Base-by-base conservation (phyloP, 2,888 invertebrate genomes). In the Ypsolopha sequella region DNA sequence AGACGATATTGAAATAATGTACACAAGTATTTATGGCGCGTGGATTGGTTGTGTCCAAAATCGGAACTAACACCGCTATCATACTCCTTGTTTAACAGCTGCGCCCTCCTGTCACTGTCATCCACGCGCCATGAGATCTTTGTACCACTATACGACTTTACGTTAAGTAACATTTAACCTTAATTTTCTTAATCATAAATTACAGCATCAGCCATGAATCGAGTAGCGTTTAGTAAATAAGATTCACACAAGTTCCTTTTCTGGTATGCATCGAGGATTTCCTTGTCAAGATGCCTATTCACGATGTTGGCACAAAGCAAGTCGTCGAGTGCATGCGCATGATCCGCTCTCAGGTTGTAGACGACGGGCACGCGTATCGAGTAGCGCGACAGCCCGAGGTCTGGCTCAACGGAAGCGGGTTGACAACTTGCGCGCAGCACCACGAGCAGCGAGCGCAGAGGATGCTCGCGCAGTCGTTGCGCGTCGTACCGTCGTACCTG, bases 401-500 rank as follows among this genome's bases (percentile, higher is more conserved):
- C 48, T 10, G 34, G 8, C 7, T 35, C 48, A 10, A 11, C 11
- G 45, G 24, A 14, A 0, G 49, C 35, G 47, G 6, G 24, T 2
- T 6, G 52, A 14, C 6, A 56, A 51, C 13, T 62, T 52, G 41
- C 45, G 24, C 61, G 65, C 48, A 76, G 51, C 36, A 69, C 43
- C 11, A 76, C 61, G 2, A 75, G 48, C 41, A 59, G 63, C 0
- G 75, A 73, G 2, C 58, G 60, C 41, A 76, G 56, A 13, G 34
- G 38, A 10, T 9, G 36, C 11, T 56, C 53, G 7, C 53, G 56
- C 6, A 55, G 54, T 2, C 14, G 35, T 34, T 58, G 48, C 0
- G 73, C 69, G 14, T 63, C 52, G 35, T 76, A 75, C 14, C 65
- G 59, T 38, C 55, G 59, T 8, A 68, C 66, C 36, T 70, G 51